Base-by-base conservation (phyloP, 1,140 invertebrate species). In the Caligus rogercresseyi region DNA sequence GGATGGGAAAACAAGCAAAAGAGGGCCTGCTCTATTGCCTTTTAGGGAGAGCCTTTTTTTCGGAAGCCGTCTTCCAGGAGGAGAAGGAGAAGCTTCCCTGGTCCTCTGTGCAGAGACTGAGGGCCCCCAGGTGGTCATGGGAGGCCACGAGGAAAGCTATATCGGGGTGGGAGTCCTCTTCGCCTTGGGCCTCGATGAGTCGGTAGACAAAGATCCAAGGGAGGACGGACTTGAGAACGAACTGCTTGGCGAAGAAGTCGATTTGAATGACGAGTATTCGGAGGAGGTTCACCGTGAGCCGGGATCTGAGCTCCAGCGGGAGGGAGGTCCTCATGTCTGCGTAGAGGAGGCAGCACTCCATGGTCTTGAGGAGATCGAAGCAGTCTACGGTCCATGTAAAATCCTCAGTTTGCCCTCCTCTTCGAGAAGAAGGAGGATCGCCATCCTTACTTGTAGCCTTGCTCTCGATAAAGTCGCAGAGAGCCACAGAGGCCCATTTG, bases 1-100 rank as follows among this genome's bases (percentile, higher is more conserved):
- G 87, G 86, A 75, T 91, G 86, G 19, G 83, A 82, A 72, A 87
- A 94, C 1, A 95, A 74, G 72, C 90, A 95, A 71, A 81, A 90
- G 55, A 92, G 83, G 67, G 86, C 83, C 72, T 95, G 89, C 68
- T 93, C 89, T 63, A 92, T 74, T 61, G 84, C 80, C 62, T 84
- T 55, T 54, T 62, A 53, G n/a, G 20, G 19, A 16, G 16, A 20
- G 15, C 19, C 60, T 1, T 18, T 19, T 3, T 62, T 25, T 19
- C n/a, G 15, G 3, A 63, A 20, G 15, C 56, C 18, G 25, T 15
- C 25, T 1, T 55, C 18, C 2, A 63, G 16, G 21, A 58, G 19
- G 23, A 23, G 21, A 18, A 15, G 16, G 14, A 63, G 24, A 14
- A 63, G 25, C 25, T 25, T 55, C 61, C 61, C 3, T 55, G 19